Evolutionary conservation across 2,888 invertebrate species (phyloP), one percentile per base, ranked within the genome.

Genomic region (Melinaea marsaeus): DNA sequence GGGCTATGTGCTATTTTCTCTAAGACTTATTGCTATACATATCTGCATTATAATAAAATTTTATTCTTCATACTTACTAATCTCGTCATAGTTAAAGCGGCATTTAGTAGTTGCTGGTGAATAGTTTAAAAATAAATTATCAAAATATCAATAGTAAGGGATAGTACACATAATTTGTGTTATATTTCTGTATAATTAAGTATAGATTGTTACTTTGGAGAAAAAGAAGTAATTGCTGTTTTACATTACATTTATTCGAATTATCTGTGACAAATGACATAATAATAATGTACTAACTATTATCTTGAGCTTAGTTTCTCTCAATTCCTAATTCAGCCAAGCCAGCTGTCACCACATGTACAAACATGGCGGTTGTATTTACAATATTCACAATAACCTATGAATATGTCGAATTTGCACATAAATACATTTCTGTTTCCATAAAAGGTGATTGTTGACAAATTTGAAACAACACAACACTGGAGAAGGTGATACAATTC

Each of bases 281-380:
- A 82, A 77, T 81, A 79, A 79, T 80, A 79, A 83, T 81, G 77
- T 75, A 79, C 81, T 85, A 85, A 80, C 73, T 82, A 79, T 83
- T 81, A 81, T 77, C 75, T 87, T 90, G 89, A 88, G 89, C 88
- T 84, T 87, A 85, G 79, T 81, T 87, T 88, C 79, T 84, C 82
- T 88, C 89, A 89, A 90, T 89, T 89, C 89, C 88, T 88, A 85
- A 77, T 79, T 86, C 83, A 85, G 85, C 84, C 84, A 86, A 85
- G 84, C 84, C 78, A 81, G 78, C 79, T 75, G 77, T 75, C 75
- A 73, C 68, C 71, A 75, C 77, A 75, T 75, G 74, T 74, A 75
- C 72, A 71, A 76, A 74, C 69, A 70, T 63, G 68, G 71, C 69
- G 75, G 74, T 76, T 74, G 75, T 80, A 79, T 79, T 77, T 80